Conservation (phyloP, 2,113 vertebrate genomes). For the Mesitornis unicolor region DNA sequence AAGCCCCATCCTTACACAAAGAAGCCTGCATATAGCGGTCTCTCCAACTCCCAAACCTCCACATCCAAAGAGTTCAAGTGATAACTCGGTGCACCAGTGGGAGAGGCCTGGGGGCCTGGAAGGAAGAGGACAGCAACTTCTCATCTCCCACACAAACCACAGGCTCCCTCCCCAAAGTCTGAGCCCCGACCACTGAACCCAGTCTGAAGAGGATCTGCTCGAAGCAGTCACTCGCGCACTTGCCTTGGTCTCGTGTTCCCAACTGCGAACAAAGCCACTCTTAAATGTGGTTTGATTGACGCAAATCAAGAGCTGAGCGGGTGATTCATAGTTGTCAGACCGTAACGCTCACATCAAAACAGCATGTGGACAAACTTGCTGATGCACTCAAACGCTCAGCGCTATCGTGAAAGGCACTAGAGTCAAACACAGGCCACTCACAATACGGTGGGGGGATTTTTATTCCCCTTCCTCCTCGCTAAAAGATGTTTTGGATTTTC, state of each 20-base stretch:
- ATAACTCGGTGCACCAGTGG: background rate
- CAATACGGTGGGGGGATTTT: accelerated
- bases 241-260: background rate
- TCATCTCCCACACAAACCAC: background rate
- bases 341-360: background rate
- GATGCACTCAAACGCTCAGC: background rate
- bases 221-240: background rate
- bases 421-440: background rate
- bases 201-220: background rate
- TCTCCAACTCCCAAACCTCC: accelerated
- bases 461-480: accelerated
- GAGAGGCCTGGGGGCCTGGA: background rate
- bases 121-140: background rate
- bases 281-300: conserved; percentile 72
- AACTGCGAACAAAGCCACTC: conserved; percentile 30
- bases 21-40: accelerated
- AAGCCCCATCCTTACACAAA: background rate
- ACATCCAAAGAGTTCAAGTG: background rate
- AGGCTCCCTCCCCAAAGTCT: background rate
- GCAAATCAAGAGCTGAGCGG: conserved; percentile 52
- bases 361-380: background rate
- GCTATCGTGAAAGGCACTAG: accelerated
- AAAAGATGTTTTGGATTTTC: background rate
- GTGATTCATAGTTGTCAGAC: conserved; percentile 55
- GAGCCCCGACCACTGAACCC: background rate